phyloP scores from a whole-genome alignment of 2,113 vertebrate species.

The Catharus fuscescens region DNA sequence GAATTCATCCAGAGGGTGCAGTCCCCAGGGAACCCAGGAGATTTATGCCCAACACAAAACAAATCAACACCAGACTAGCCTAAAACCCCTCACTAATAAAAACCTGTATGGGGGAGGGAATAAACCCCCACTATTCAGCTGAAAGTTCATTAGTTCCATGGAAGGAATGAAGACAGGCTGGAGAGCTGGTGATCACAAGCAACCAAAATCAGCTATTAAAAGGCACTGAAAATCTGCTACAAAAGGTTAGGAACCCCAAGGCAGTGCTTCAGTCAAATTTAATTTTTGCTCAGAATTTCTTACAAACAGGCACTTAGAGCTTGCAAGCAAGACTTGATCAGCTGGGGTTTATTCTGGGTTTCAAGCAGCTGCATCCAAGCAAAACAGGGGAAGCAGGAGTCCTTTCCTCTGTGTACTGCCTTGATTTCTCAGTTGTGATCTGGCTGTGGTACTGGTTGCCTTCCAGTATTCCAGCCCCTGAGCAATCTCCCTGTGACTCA shows the following conservation, averaged over 20 bases:
- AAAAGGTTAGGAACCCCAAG: neutral
- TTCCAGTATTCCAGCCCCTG: neutral
- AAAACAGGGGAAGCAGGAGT: neutral
- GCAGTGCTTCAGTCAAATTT: neutral
- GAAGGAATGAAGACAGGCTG: neutral
- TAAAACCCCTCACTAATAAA: neutral
- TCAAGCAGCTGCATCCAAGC: neutral
- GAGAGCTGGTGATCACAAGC: neutral
- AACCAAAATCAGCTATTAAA: neutral
- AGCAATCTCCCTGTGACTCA: neutral
- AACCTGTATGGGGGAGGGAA: neutral
- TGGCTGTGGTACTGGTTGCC: neutral
- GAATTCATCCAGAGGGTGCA: neutral
- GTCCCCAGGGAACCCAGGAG: neutral
- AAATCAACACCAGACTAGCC: neutral
- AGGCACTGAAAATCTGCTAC: neutral
- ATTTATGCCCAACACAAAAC: slow-evolving; percentile 5
- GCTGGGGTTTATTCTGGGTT: neutral
- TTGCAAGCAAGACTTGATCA: neutral
- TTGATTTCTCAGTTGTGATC: neutral
- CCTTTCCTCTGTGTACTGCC: neutral
- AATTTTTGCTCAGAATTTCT: neutral
- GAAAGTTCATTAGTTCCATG: neutral
- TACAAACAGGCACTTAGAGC: neutral
- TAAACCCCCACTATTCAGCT: neutral